phyloP scores from a whole-genome alignment of 2,113 vertebrate genomes.

The Phyllostomus hastatus region DNA sequence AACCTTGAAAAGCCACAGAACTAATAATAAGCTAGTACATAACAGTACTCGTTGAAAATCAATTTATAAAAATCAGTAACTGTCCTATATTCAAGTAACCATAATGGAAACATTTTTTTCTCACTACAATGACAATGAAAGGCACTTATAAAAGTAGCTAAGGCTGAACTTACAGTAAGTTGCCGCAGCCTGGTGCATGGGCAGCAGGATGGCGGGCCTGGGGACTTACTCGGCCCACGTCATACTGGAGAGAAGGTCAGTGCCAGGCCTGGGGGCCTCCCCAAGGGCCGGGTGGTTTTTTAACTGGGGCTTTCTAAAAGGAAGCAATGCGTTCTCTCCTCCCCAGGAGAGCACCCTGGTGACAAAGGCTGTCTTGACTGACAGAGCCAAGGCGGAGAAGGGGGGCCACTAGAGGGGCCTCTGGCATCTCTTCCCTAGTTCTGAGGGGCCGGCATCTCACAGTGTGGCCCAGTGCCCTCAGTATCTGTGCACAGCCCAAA shows the following conservation, averaged over 20 bases:
- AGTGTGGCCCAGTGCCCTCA: rapidly evolving
- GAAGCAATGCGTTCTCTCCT: neutral
- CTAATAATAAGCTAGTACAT: neutral
- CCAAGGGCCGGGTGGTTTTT: neutral
- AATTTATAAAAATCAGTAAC: neutral
- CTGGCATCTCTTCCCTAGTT: neutral
- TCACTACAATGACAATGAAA: neutral
- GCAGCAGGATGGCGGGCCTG: rapidly evolving
- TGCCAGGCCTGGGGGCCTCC: neutral
- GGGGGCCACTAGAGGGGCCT: no score
- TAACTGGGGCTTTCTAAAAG: neutral
- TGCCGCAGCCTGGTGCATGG: rapidly evolving
- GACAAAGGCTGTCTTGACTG: neutral
- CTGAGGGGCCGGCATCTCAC: neutral
- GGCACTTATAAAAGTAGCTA: neutral
- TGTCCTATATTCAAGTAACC: neutral
- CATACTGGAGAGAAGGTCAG: rapidly evolving
- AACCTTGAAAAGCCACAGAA: neutral
- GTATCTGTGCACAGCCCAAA: neutral
- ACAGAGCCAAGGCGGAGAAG: neutral
- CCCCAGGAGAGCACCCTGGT: neutral
- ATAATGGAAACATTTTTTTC: neutral
- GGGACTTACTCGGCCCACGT: rapidly evolving
- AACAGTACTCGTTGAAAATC: neutral
- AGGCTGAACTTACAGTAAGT: neutral